These are phyloP conservation scores for Parambassis ranga DNA, from an alignment of 2,797 vertebrate species.

Conservation along the genomic window DNA sequence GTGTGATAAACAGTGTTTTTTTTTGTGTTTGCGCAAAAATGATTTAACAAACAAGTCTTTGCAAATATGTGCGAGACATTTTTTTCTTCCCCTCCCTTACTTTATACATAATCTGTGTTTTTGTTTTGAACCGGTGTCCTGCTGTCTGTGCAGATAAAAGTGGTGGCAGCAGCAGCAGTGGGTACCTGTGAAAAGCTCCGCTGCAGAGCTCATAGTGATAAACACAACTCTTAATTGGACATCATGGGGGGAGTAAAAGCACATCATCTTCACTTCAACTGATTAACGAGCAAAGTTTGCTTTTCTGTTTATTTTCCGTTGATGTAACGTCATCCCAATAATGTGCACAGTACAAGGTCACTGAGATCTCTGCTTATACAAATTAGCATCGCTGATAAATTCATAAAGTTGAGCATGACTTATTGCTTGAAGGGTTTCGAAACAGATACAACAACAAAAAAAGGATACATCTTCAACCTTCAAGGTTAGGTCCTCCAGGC, in stretches of 20 bases:
- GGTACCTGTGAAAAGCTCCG: slow-evolving; percentile 61
- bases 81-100: neutral
- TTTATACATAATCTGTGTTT: slow-evolving; percentile 63
- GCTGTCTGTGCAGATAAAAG: slow-evolving; percentile 71
- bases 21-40: slow-evolving; percentile 63
- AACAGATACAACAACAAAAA: slow-evolving; percentile 39
- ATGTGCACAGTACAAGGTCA: slow-evolving; percentile 55
- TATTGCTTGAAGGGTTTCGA: slow-evolving; percentile 26
- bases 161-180: slow-evolving; percentile 47
- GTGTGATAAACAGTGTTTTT: slow-evolving; percentile 67
- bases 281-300: slow-evolving; percentile 72
- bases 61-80: slow-evolving; percentile 50
- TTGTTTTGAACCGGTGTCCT: slow-evolving; percentile 72
- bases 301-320: slow-evolving; percentile 57
- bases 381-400: slow-evolving; percentile 55
- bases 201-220: slow-evolving; percentile 59
- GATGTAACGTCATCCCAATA: slow-evolving; percentile 26
- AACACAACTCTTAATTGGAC: slow-evolving; percentile 74
- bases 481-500: slow-evolving; percentile 60
- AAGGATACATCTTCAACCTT: slow-evolving; percentile 43
- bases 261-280: slow-evolving; percentile 62
- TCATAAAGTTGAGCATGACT: slow-evolving; percentile 42
- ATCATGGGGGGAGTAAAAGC: slow-evolving; percentile 65
- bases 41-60: slow-evolving; percentile 69
- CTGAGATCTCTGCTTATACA: slow-evolving; percentile 45